A percentile compares a stretch with the other conserved stretches of the same genome.
phyloP scores from a whole-genome alignment of 2,888 invertebrate species.

The Schizotus pectinicornis region DNA sequence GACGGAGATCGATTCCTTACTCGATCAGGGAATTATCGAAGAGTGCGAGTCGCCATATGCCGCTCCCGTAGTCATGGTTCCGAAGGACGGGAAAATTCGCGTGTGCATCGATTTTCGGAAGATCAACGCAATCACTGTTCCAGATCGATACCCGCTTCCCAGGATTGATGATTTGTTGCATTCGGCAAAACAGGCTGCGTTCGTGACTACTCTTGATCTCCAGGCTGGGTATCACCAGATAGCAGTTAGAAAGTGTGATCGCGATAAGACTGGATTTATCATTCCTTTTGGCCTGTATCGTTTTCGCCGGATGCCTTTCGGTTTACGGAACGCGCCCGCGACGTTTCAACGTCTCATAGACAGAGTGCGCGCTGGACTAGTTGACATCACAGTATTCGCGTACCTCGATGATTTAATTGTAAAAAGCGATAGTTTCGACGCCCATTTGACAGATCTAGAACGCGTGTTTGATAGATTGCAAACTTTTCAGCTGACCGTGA shows the following conservation, averaged over 20 bases:
- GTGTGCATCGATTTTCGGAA: slow-evolving; percentile 34
- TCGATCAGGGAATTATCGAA: no score
- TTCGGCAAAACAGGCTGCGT: slow-evolving; percentile 10
- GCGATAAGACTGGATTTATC: slow-evolving; percentile 32
- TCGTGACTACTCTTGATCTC: slow-evolving; percentile 31
- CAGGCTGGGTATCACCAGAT: slow-evolving; percentile 29
- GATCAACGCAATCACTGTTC: slow-evolving; percentile 33
- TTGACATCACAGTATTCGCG: slow-evolving; percentile 30
- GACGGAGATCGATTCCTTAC: no score
- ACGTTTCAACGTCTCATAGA: slow-evolving; percentile 43
- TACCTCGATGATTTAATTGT: slow-evolving; percentile 44
- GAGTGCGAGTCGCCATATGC: slow-evolving; percentile 1
- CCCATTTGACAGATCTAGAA: slow-evolving; percentile 35
- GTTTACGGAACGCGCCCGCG: slow-evolving; percentile 38
- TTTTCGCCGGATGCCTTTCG: slow-evolving; percentile 36
- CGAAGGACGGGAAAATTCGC: slow-evolving; percentile 21
- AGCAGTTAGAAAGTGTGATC: slow-evolving; percentile 13
- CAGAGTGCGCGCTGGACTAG: slow-evolving; percentile 30
- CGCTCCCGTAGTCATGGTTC: slow-evolving; percentile 3
- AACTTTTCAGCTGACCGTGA: slow-evolving; percentile 29
- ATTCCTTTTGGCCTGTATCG: slow-evolving; percentile 15
- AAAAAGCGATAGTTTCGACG: slow-evolving; percentile 30
- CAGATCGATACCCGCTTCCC: slow-evolving; percentile 35
- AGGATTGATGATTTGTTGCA: slow-evolving; percentile 36
- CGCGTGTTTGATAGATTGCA: slow-evolving; percentile 29